Evolutionary conservation across 2,797 vertebrate genomes (phyloP).

Genomic region (Lutjanus argentimaculatus): DNA sequence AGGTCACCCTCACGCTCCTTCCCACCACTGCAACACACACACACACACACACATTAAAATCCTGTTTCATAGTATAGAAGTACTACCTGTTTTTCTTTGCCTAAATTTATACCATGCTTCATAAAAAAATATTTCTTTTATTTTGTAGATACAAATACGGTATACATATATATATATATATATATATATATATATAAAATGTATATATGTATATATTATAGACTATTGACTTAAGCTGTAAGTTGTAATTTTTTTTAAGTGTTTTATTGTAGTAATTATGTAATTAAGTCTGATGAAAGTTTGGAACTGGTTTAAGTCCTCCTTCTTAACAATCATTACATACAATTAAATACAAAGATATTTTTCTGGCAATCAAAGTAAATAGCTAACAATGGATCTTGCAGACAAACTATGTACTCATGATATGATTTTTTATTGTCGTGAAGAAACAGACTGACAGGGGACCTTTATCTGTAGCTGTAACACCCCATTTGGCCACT

Average conservation of each 20-base stretch:
- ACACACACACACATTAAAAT: neutral
- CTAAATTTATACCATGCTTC: neutral
- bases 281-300: neutral
- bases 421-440: too few species aligned
- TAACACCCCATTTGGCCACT: conserved; percentile 31
- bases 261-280: neutral
- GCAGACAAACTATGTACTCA: too few species aligned
- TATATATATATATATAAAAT: too few species aligned
- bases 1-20: conserved; percentile 88
- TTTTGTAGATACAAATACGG: too few species aligned
- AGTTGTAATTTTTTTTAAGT: neutral
- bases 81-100: neutral
- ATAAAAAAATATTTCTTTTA: too few species aligned
- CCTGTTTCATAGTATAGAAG: neutral
- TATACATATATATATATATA: too few species aligned
- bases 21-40: conserved; percentile 84
- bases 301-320: neutral
- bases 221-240: too few species aligned
- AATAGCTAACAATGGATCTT: too few species aligned
- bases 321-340: neutral
- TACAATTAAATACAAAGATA: neutral
- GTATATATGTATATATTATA: too few species aligned
- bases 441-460: neutral
- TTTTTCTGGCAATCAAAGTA: too few species aligned
- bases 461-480: neutral